These are phyloP conservation scores for Acrocephalus kingi DNA, from an alignment of 2,113 vertebrate genomes.

Conservation along the genomic window DNA sequence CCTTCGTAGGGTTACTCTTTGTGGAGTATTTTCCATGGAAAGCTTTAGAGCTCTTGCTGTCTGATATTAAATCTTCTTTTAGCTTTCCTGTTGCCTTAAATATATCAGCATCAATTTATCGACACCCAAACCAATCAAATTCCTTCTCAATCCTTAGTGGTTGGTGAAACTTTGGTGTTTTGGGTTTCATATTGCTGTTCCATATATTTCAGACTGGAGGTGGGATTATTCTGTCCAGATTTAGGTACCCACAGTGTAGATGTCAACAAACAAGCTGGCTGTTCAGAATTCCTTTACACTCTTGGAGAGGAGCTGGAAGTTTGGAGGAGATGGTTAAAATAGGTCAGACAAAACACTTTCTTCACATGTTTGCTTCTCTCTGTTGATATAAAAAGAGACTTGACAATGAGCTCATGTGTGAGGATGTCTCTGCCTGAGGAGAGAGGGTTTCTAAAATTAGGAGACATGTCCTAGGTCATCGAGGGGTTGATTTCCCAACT, in stretches of 20 bases:
- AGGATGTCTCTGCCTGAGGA: background rate
- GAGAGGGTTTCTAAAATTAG: conserved; percentile 10
- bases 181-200: background rate
- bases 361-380: background rate
- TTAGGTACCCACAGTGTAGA: background rate
- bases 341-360: background rate
- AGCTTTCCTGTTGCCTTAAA: background rate
- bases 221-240: background rate
- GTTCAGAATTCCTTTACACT: background rate
- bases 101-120: background rate
- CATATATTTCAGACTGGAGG: background rate
- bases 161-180: background rate
- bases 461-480: background rate
- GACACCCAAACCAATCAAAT: background rate
- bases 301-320: background rate
- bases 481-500: background rate
- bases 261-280: background rate
- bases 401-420: background rate
- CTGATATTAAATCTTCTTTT: background rate
- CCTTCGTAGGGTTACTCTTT: background rate
- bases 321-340: conserved; percentile 2
- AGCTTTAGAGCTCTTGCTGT: background rate
- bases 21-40: background rate
- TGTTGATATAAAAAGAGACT: background rate
- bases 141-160: background rate